These are phyloP conservation scores for Chionoecetes opilio DNA, from an alignment of 1,140 invertebrate species.

Conservation along the genomic window DNA sequence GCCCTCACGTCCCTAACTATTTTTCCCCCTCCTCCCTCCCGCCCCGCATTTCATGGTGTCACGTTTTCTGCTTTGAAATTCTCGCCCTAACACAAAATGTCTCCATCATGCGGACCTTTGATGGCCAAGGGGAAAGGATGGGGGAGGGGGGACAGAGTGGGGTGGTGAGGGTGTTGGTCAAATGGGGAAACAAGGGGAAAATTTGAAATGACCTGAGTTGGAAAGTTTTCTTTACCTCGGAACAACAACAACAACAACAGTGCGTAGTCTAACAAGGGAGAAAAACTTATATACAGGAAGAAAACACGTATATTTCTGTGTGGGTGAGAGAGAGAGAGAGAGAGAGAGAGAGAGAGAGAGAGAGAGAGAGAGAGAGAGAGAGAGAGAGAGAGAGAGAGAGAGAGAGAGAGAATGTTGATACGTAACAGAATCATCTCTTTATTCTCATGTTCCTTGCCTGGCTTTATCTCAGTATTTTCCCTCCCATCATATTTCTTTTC, in stretches of 20 bases:
- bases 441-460: no score
- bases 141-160: background rate
- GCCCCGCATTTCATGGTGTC: background rate
- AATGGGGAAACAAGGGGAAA: background rate
- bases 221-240: background rate
- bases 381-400: no score
- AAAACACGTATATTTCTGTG: no score
- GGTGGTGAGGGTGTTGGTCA: no score
- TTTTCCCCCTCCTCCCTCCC: background rate
- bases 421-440: no score
- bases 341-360: background rate
- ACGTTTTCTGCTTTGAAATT: background rate
- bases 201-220: background rate
- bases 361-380: no score
- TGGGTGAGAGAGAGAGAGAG: background rate
- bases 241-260: background rate
- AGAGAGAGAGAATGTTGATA: no score
- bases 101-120: background rate
- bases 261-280: no score
- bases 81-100: background rate
- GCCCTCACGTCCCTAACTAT: background rate
- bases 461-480: no score
- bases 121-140: background rate
- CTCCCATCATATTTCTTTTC: no score
- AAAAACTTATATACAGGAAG: background rate